Percentiles rank a stretch among this genome's conserved stretches.
Evolutionary conservation across 2,888 invertebrate genomes (phyloP).

Genomic region (Lycocerus yunnanus): DNA sequence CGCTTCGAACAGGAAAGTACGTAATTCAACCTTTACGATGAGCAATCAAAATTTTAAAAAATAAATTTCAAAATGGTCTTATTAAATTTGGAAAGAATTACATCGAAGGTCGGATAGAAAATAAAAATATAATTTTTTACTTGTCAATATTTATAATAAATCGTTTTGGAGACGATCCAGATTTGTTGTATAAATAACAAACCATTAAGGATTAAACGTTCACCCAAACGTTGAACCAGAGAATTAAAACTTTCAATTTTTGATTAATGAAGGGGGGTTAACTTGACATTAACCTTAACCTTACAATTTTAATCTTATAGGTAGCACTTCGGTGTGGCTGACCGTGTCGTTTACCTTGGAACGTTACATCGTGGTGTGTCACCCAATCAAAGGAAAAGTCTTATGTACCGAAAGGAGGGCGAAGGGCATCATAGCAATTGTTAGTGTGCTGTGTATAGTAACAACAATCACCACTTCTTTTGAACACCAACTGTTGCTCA

Average conservation of each 20-base stretch:
- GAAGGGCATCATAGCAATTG: slow-evolving; percentile 64
- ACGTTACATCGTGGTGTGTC: slow-evolving; percentile 75
- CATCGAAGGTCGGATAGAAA: not conserved
- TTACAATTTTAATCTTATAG: slow-evolving; percentile 42
- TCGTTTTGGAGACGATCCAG: slow-evolving; percentile 9
- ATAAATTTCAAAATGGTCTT: not conserved
- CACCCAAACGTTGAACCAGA: not conserved
- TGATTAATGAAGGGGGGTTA: not conserved
- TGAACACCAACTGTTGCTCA: slow-evolving; percentile 62
- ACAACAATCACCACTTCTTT: slow-evolving; percentile 69
- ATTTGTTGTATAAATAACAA: not conserved
- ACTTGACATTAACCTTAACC: not conserved
- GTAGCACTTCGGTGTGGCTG: slow-evolving; percentile 74
- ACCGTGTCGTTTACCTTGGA: slow-evolving; percentile 78
- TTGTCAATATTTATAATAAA: slow-evolving; percentile 16
- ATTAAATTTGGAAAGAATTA: not conserved
- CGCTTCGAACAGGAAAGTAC: not conserved
- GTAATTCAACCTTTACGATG: not conserved
- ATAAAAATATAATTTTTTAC: slow-evolving; percentile 1
- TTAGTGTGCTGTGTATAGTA: slow-evolving; percentile 64
- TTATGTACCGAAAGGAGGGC: slow-evolving; percentile 73
- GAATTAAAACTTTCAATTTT: not conserved
- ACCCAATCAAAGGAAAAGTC: slow-evolving; percentile 72
- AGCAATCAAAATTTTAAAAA: not conserved
- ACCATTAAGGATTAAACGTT: not conserved